Evolutionary conservation across 2,113 vertebrate genomes (phyloP).

Genomic region (Pao palembangensis): DNA sequence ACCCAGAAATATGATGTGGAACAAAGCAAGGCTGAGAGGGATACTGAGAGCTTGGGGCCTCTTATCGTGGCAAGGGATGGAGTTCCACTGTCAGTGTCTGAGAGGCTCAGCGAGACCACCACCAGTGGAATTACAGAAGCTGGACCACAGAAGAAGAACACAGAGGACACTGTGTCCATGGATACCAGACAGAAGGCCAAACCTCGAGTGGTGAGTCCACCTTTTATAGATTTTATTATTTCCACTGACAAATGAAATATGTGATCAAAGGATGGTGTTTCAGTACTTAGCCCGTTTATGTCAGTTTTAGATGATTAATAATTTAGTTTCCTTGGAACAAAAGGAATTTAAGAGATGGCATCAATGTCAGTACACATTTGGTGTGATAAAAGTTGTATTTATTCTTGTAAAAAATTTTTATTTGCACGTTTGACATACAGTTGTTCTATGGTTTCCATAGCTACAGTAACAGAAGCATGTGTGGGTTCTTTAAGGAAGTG

Average conservation of each 20-base stretch:
- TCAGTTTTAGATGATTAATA: too few relatives aligned
- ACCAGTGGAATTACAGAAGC: slow-evolving; percentile 64
- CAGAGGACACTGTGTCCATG: slow-evolving; percentile 67
- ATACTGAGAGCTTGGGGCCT: slow-evolving; percentile 35
- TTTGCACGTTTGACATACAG: not conserved
- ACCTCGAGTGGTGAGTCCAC: slow-evolving; percentile 90
- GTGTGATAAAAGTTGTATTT: not conserved
- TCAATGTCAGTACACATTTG: not conserved
- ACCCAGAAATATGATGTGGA: slow-evolving; percentile 85
- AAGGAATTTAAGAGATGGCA: too few relatives aligned
- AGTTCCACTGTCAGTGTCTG: slow-evolving; percentile 45
- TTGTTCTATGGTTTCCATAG: slow-evolving; percentile 3
- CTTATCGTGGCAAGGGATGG: slow-evolving; percentile 34
- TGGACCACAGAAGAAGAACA: slow-evolving; percentile 65
- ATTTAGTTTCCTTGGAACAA: too few relatives aligned
- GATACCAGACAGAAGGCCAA: slow-evolving; percentile 78
- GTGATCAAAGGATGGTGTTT: too few relatives aligned
- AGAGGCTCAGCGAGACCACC: slow-evolving; percentile 67
- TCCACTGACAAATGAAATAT: not conserved
- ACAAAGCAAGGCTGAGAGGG: slow-evolving; percentile 70
- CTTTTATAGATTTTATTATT: slow-evolving; percentile 7
- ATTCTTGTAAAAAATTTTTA: too few relatives aligned
- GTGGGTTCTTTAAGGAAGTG: slow-evolving; percentile 11
- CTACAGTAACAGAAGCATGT: not conserved
- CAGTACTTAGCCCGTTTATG: too few relatives aligned